A percentile compares a stretch with the other conserved stretches of the same genome.
These are phyloP conservation scores for Tokudaia muenninki DNA, from an alignment of 2,797 vertebrate species.

Conservation along the genomic window DNA sequence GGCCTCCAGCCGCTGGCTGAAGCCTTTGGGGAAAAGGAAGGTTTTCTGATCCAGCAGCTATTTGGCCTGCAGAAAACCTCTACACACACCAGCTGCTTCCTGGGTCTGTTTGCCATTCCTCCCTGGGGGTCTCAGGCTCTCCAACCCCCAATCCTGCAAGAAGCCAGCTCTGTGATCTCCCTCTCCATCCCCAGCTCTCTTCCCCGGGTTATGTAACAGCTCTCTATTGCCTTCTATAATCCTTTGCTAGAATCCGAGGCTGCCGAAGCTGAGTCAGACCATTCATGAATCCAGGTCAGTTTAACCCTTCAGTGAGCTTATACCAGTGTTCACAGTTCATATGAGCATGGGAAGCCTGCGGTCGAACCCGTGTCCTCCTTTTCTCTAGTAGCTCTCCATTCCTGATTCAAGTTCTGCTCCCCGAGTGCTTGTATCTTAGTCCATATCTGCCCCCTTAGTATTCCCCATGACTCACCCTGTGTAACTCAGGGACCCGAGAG, in stretches of 20 bases:
- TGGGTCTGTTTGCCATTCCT: accelerated
- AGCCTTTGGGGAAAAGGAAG: not conserved
- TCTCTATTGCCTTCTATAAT: not conserved
- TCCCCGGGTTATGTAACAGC: accelerated
- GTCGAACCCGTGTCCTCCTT: accelerated
- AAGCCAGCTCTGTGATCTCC: accelerated
- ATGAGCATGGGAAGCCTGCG: accelerated
- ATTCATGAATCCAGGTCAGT: accelerated
- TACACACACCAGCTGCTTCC: not conserved
- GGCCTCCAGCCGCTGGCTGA: not conserved
- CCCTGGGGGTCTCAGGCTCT: accelerated
- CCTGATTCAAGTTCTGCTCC: accelerated
- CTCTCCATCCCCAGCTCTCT: no score
- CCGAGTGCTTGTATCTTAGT: accelerated
- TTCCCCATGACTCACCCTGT: not conserved
- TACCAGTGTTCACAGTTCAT: not conserved
- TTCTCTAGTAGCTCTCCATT: accelerated
- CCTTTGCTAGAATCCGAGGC: no score
- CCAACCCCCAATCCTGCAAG: accelerated
- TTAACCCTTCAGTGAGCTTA: accelerated
- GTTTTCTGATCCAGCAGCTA: accelerated
- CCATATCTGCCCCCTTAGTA: no score
- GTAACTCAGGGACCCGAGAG: not conserved
- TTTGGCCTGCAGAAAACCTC: accelerated
- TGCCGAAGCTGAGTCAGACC: not conserved